Evolutionary conservation across 2,888 invertebrate species (phyloP).

Genomic region (Balanococcus diminutus): DNA sequence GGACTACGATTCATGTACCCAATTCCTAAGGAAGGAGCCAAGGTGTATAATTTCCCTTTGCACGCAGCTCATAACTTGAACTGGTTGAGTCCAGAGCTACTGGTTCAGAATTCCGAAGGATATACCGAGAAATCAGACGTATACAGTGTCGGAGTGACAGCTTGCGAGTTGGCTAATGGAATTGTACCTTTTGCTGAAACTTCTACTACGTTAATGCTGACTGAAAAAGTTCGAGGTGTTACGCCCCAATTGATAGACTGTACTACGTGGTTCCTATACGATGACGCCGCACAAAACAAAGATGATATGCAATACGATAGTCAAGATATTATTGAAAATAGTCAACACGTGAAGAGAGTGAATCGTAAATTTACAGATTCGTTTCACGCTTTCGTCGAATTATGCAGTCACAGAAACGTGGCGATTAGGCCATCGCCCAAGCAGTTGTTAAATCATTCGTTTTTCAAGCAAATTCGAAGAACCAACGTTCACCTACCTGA

Average conservation of each 20-base stretch:
- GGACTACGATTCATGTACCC: slow-evolving; percentile 81
- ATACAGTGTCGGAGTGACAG: slow-evolving; percentile 86
- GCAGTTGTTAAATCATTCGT: slow-evolving; percentile 74
- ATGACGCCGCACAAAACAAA: slow-evolving; percentile 55
- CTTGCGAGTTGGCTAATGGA: slow-evolving; percentile 89
- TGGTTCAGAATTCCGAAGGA: slow-evolving; percentile 87
- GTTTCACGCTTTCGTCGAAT: slow-evolving; percentile 78
- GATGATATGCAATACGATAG: slow-evolving; percentile 55
- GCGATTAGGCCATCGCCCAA: slow-evolving; percentile 72
- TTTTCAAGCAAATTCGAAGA: slow-evolving; percentile 74
- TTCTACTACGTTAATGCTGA: slow-evolving; percentile 86
- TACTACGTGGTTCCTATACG: slow-evolving; percentile 58
- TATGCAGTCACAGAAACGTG: slow-evolving; percentile 74
- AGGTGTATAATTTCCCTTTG: slow-evolving; percentile 77
- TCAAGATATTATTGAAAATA: slow-evolving; percentile 56
- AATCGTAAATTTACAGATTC: slow-evolving; percentile 72
- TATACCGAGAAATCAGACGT: slow-evolving; percentile 90
- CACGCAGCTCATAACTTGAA: slow-evolving; percentile 75
- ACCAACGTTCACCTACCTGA: slow-evolving; percentile 62
- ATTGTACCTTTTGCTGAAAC: slow-evolving; percentile 85
- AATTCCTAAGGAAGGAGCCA: slow-evolving; percentile 69
- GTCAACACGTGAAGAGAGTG: slow-evolving; percentile 56
- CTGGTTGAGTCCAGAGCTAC: slow-evolving; percentile 90
- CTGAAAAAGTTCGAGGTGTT: slow-evolving; percentile 84
- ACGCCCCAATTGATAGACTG: slow-evolving; percentile 75